A percentile compares a stretch with the other conserved stretches of the same genome.
Conservation (phyloP, 1,140 invertebrate genomes). For the Drosophila kanapiae region DNA sequence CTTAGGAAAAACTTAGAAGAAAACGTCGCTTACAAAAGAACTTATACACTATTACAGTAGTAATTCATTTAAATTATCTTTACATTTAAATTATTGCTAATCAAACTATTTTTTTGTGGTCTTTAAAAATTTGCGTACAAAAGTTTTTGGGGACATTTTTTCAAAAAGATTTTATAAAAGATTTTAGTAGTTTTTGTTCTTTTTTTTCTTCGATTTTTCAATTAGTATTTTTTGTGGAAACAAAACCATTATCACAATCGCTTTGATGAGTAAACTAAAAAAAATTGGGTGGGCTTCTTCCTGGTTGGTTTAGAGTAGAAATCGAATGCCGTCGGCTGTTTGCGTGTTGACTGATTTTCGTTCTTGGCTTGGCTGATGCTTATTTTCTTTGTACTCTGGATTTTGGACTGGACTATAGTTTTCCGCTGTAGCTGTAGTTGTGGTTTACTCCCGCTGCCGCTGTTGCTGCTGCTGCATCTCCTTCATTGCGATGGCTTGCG, state of each 20-base stretch:
- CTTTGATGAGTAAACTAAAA: slow-evolving; percentile 83
- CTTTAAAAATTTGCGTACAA: slow-evolving; percentile 25
- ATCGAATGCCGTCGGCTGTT: slow-evolving; percentile 46
- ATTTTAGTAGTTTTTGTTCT: slow-evolving; percentile 26
- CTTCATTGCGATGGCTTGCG: slow-evolving; percentile 75
- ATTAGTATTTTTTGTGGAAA: slow-evolving; percentile 63
- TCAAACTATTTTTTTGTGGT: slow-evolving; percentile 44
- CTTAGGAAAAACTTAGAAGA: slow-evolving; percentile 48
- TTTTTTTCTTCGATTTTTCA: slow-evolving; percentile 5
- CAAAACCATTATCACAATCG: slow-evolving; percentile 85
- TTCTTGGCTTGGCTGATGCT: slow-evolving; percentile 30
- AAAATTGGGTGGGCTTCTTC: slow-evolving; percentile 15
- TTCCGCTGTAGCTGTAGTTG: slow-evolving; percentile 6
- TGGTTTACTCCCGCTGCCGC: slow-evolving; percentile 15
- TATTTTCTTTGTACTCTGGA: slow-evolving; percentile 50
- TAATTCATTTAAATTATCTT: slow-evolving; percentile 47
- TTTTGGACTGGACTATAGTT: slow-evolving; percentile 48
- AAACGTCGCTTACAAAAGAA: slow-evolving; percentile 41
- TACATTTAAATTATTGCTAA: slow-evolving; percentile 62
- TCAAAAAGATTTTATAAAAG: slow-evolving; percentile 31
- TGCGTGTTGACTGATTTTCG: slow-evolving; percentile 24
- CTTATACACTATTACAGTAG: slow-evolving; percentile 56
- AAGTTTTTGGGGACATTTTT: slow-evolving; percentile 42
- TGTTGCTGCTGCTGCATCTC: too few species aligned
- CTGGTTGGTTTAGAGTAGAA: slow-evolving; percentile 32